Base-by-base conservation (phyloP, 2,888 invertebrate species). In the Ophion obscuratus region DNA sequence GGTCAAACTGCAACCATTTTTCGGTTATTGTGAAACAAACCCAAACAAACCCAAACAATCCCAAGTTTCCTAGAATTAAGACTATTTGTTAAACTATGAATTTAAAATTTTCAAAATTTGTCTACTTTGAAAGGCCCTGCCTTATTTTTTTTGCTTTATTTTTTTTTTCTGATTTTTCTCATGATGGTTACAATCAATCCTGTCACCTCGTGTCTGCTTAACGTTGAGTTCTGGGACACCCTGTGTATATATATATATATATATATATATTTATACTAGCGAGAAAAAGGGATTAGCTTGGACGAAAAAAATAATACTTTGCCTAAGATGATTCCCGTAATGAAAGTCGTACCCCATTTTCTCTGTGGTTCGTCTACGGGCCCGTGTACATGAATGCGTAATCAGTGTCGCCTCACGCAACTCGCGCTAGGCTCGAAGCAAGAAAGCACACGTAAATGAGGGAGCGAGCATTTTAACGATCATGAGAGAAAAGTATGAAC, bases 401-500 rank as follows among this genome's bases (percentile, higher is more conserved):
- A 86, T 86, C 83, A 86, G 86, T 81, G 80, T 86, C 83, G 67
- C 44, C 76, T 83, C 86, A 83, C 86, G 86, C 86, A 81, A 86
- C 80, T n/a, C 20, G 44, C 53, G 67, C 77, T 77, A 77, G 73
- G 68, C 80, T 77, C 67, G 57, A 31, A 80, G 83, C 83, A 77
- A 86, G 86, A 83, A 80, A 83, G 44, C 82, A 81, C 27, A 81
- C 27, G 74, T 81, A 81, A 81, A 81, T 74, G 71, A 81, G 82
- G 62, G 85, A 79, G 82, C 80, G 83, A 81, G 83, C 59, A 68
- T 86, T 81, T 86, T 83, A 86, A 86, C 83, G 86, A 86, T 83
- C 86, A 83, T 77, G 80, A 77, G 80, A 83, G 80, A 79, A 83
- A 73, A 81, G 84, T 81, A 67, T 66, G 57, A 68, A 73, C 74